Percentiles rank a stretch among this genome's conserved stretches.
phyloP scores from a whole-genome alignment of 2,113 vertebrate species.

The Pantherophis guttatus region DNA sequence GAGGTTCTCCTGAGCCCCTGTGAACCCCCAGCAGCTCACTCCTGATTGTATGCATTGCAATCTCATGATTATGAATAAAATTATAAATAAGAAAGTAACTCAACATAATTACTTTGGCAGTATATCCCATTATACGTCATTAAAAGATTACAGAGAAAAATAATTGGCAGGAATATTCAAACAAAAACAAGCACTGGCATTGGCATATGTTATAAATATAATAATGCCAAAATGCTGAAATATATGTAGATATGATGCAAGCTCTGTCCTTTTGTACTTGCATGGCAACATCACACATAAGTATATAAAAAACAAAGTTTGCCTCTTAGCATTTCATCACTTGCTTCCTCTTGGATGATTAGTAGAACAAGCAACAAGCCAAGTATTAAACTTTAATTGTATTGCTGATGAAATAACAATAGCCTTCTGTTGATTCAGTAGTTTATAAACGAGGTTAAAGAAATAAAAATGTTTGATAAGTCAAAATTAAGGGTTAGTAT shows the following conservation, averaged over 20 bases:
- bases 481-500: background rate
- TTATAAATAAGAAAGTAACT: background rate
- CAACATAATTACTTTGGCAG: background rate
- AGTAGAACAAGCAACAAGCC: background rate
- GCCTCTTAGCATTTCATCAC: background rate
- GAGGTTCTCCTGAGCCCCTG: too few relatives aligned
- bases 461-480: background rate
- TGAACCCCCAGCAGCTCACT: too few relatives aligned
- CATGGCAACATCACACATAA: background rate
- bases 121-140: background rate
- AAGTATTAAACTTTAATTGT: background rate
- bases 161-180: background rate
- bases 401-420: background rate
- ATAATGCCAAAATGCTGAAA: background rate
- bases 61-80: background rate
- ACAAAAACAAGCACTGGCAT: background rate
- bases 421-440: background rate
- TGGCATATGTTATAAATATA: background rate
- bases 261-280: background rate
- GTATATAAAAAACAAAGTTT: background rate
- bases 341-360: background rate
- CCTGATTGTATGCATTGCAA: background rate
- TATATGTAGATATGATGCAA: background rate
- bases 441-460: background rate
- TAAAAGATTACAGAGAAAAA: background rate